Percentiles rank a stretch among this genome's conserved stretches.
Evolutionary conservation across 2,888 invertebrate genomes (phyloP).

Genomic region (Caenorhabditis macrosperma): DNA sequence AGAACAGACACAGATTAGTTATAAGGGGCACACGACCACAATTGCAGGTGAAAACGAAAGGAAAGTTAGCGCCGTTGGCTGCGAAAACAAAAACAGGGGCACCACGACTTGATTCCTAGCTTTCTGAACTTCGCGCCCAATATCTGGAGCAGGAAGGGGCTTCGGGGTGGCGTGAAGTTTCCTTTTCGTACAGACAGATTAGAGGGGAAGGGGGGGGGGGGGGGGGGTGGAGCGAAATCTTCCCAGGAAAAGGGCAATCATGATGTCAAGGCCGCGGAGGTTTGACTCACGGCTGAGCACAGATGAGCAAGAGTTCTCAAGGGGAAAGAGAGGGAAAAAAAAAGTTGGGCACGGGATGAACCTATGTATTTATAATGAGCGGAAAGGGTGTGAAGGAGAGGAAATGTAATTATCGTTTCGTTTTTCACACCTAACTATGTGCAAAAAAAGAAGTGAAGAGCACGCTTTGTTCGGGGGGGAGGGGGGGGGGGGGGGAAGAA

Average conservation of each 20-base stretch:
- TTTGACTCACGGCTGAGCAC: constrained; percentile 16
- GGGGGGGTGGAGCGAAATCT: constrained; percentile 1
- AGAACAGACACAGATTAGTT: constrained; percentile 15
- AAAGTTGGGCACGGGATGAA: background rate
- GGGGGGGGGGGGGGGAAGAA: no score
- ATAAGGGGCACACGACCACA: background rate
- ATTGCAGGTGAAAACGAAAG: constrained; percentile 37
- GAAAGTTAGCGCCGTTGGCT: no score
- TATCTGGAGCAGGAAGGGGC: background rate
- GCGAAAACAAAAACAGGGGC: background rate
- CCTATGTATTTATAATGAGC: constrained; percentile 11
- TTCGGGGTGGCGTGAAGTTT: background rate
- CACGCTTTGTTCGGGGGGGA: background rate
- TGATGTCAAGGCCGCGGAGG: constrained; percentile 15
- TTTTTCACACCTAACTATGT: background rate
- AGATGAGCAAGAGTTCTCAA: constrained; percentile 23
- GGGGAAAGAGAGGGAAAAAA: background rate
- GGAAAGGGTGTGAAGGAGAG: background rate
- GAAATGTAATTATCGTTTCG: background rate
- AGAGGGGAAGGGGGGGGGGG: background rate
- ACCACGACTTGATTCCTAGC: background rate
- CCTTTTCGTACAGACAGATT: constrained; percentile 2
- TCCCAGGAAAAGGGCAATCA: constrained; percentile 34
- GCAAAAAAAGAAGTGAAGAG: background rate
- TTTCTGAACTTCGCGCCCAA: background rate